phyloP scores from a whole-genome alignment of 2,113 vertebrate species.

The Brienomyrus brachyistius region DNA sequence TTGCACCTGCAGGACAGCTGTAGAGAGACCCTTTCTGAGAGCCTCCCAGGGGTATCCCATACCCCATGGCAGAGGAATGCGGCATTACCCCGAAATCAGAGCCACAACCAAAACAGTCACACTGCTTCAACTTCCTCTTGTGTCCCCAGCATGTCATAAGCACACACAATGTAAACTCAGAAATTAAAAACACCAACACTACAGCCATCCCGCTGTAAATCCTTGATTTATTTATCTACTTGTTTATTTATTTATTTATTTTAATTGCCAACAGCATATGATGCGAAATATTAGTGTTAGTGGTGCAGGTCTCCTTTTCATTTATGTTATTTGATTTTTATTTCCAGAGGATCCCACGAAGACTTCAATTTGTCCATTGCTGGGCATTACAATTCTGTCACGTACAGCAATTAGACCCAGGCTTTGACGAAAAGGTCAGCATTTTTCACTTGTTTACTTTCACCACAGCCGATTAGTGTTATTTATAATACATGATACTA shows the following conservation, averaged over 20 bases:
- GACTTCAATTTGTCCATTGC: conserved; percentile 12
- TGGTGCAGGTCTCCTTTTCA: not conserved
- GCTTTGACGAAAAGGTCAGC: conserved; percentile 21
- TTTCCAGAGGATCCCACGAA: not conserved
- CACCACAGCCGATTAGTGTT: conserved; percentile 19
- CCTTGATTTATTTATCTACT: not conserved
- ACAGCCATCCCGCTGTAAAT: not conserved
- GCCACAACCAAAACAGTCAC: not conserved
- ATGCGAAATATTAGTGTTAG: not conserved
- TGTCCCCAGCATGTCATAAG: not conserved
- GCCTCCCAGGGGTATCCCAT: not conserved
- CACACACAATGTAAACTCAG: not conserved
- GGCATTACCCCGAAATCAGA: not conserved
- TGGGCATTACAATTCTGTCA: conserved; percentile 17
- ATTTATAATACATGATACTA: conserved; percentile 26
- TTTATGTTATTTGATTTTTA: not conserved
- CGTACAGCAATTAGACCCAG: conserved; percentile 13
- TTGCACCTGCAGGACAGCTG: not conserved
- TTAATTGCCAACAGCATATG: conserved; percentile 1
- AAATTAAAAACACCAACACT: not conserved
- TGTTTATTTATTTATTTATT: not conserved
- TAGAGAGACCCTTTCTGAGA: not conserved
- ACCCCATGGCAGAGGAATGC: not conserved
- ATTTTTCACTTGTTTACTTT: conserved; percentile 23
- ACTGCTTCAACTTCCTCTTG: not conserved